A percentile compares a stretch with the other conserved stretches of the same genome.
Evolutionary conservation across 1,140 invertebrate species (phyloP).

Genomic region (Venturia canescens): DNA sequence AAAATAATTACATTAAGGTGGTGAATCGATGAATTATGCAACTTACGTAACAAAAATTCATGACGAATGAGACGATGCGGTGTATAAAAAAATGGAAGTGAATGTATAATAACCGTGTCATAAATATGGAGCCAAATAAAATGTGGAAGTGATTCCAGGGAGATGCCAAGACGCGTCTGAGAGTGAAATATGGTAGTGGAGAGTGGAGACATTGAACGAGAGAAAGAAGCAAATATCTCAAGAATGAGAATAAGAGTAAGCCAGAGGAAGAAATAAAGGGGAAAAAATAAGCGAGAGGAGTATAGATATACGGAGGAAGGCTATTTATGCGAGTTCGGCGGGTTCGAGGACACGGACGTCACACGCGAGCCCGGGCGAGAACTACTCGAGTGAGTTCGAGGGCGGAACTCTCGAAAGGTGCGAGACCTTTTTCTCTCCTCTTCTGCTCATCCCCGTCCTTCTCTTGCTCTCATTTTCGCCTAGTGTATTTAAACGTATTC

Average conservation of each 20-base stretch:
- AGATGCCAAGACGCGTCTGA: slow-evolving; percentile 25
- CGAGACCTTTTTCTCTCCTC: slow-evolving; percentile 40
- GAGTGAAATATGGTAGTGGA: slow-evolving; percentile 16
- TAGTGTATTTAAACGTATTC: neutral
- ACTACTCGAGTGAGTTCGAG: slow-evolving; percentile 25
- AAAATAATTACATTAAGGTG: no score
- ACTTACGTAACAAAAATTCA: no score
- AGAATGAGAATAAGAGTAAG: no score
- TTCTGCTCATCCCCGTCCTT: neutral
- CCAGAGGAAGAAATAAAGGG: neutral
- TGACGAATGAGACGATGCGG: no score
- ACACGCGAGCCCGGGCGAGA: neutral
- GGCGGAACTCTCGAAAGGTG: slow-evolving; percentile 41
- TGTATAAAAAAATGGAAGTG: no score
- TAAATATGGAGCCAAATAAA: neutral
- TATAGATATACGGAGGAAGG: neutral
- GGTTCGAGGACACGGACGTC: slow-evolving; percentile 33
- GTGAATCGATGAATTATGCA: no score
- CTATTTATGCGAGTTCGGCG: slow-evolving; percentile 37
- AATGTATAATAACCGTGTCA: neutral
- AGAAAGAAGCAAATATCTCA: slow-evolving; percentile 3
- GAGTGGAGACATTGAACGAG: slow-evolving; percentile 27
- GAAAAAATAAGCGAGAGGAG: neutral
- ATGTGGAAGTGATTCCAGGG: slow-evolving; percentile 37
- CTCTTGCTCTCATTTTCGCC: neutral